Evolutionary conservation across 2,888 invertebrate genomes (phyloP).

Genomic region (Limnephilus auricula): DNA sequence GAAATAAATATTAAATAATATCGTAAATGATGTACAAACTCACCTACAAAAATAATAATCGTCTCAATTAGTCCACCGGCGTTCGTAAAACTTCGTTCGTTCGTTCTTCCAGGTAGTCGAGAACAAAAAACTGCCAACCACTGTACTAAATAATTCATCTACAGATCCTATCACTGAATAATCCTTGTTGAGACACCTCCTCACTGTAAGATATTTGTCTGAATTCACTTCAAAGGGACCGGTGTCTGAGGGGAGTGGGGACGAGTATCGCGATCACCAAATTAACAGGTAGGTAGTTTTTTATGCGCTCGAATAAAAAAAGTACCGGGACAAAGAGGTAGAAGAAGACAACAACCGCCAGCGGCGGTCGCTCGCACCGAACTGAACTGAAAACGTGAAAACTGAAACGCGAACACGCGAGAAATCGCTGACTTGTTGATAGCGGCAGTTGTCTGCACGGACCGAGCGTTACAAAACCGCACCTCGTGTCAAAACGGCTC

Average conservation of each 20-base stretch:
- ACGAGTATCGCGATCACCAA: conserved; percentile 27
- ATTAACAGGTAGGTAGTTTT: conserved; percentile 39
- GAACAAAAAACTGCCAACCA: conserved; percentile 51
- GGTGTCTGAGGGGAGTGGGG: background rate
- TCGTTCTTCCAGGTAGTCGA: conserved; percentile 44
- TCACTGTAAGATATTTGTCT: conserved; percentile 31
- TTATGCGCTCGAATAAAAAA: conserved; percentile 22
- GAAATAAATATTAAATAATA: background rate
- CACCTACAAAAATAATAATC: background rate
- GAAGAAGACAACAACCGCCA: conserved; percentile 42
- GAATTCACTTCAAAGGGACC: conserved; percentile 34
- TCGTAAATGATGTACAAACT: background rate
- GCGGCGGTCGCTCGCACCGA: conserved; percentile 50
- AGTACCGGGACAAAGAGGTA: background rate
- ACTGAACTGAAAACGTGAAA: conserved; percentile 25
- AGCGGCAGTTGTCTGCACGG: conserved; percentile 9
- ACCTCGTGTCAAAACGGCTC: conserved; percentile 2
- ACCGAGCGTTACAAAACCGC: background rate
- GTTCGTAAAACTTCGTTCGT: conserved; percentile 30
- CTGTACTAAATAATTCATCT: conserved; percentile 39
- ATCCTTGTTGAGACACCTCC: conserved; percentile 29
- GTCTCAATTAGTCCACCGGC: background rate
- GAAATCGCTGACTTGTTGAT: conserved; percentile 9
- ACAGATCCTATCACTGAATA: conserved; percentile 19
- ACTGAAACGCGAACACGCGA: background rate